Evolutionary conservation across 2,888 invertebrate species (phyloP).

Genomic region (Hirtodrosophila confusa): DNA sequence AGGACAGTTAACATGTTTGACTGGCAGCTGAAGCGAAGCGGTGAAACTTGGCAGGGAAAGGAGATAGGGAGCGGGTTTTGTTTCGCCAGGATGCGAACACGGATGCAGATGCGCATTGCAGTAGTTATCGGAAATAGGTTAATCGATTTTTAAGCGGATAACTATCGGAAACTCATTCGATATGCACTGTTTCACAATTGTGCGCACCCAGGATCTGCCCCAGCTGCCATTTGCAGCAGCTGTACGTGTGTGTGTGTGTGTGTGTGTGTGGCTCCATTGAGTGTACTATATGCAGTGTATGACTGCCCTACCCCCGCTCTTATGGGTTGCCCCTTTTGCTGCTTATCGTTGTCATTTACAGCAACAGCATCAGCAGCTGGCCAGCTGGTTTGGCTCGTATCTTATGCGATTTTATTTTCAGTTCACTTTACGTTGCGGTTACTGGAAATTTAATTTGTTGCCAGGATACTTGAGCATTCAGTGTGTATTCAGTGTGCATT

Average conservation of each 20-base stretch:
- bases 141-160: slow-evolving; percentile 83
- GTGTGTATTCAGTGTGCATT: slow-evolving; percentile 13
- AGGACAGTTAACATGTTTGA: slow-evolving; percentile 70
- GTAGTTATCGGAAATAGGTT: slow-evolving; percentile 83
- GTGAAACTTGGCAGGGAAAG: neutral
- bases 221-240: neutral
- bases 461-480: slow-evolving; percentile 31
- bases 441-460: slow-evolving; percentile 57
- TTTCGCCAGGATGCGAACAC: slow-evolving; percentile 14
- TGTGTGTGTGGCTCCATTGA: slow-evolving; percentile 16
- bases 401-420: slow-evolving; percentile 61
- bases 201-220: neutral
- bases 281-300: slow-evolving; percentile 12
- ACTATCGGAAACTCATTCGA: slow-evolving; percentile 81
- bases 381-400: slow-evolving; percentile 19
- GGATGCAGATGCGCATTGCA: slow-evolving; percentile 80
- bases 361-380: slow-evolving; percentile 23
- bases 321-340: slow-evolving; percentile 2
- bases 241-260: no score
- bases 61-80: neutral
- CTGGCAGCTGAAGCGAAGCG: slow-evolving; percentile 44
- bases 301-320: neutral
- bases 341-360: slow-evolving; percentile 63
- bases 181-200: slow-evolving; percentile 77
- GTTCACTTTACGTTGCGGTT: slow-evolving; percentile 59